Evolutionary conservation across 2,888 invertebrate genomes (phyloP), one percentile per base, ranked within the genome.

Genomic region (Leistus spinibarbis): DNA sequence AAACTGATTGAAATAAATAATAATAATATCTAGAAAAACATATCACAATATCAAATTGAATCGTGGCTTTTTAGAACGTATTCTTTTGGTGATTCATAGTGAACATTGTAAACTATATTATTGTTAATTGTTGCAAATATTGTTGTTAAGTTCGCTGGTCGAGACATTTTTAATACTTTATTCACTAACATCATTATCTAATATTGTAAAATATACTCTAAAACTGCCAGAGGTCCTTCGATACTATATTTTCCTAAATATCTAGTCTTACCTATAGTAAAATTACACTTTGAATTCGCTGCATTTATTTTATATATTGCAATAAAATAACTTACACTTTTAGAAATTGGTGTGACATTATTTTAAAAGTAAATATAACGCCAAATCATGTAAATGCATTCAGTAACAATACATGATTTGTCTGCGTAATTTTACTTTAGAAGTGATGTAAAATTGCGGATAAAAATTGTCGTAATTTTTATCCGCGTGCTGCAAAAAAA

Each of bases 21-120:
- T 54, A 53, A 69, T 56, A 69, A 69, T 64, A 70, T 70, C 64
- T 71, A 71, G 71, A 64, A 62, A 40, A 71, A 71, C 71, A 71
- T 71, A 71, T 71, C 71, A 71, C 63, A 63, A 63, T 40, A 40
- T 53, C 63, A 70, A 53, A 68, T 23, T 23, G 63, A 64, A 64
- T 65, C 65, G 54, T 54, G 63, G 71, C 71, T 71, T 71, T 24
- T 71, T 65, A 71, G 65, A 65, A 20, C 40, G 13, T 10, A 63
- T 63, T 63, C 19, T 20, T 63, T 2, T 40, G 40, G 10, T 40
- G 7, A 40, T 40, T 40, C 13, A 40, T 40, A 40, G n/a, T n/a
- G n/a, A 2, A 40, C 4, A 2, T 40, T 10, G 4, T 24, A n/a
- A n/a, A n/a, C n/a, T 40, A 40, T 40, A 40, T 40, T 40, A 40